Evolutionary conservation across 2,888 invertebrate species (phyloP), one percentile per base, ranked within the genome.

Genomic region (Xylota segnis): DNA sequence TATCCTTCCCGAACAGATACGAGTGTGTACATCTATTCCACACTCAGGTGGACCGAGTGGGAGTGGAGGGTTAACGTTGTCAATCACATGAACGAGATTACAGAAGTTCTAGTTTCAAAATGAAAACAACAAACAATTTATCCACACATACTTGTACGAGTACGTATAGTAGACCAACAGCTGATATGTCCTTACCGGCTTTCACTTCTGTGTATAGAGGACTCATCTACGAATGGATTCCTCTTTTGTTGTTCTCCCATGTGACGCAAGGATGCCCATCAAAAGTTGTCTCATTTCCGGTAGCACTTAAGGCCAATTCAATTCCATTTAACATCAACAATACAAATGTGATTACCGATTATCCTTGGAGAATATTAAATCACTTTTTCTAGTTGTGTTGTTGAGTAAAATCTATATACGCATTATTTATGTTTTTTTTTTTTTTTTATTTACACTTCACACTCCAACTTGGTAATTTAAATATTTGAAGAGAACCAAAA

Each of bases 331-430:
- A 27, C 54, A 66, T 50, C 56, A 52, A 68, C 78, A 65, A 78
- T 83, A 83, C 56, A 78, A 70, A 74, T 74, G 78, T 71, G 83
- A 83, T 83, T 83, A 78, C 74, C 32, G 71, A 71, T 79, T 76
- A 71, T 81, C 71, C 70, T 76, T 71, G 27, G 59, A 43, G 27
- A 27, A 66, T 52, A 74, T 74, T 56, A 27, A 52, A 77, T 70
- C 68, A 76, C 59, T 52, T 75, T 18, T 27, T 14, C 0, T 6
- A 32, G 45, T 43, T n/a, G n/a, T n/a, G n/a, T n/a, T n/a, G 45
- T 34, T 29, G 9, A 18, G 43, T 23, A 23, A n/a, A 45, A 32
- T 47, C 18, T 54, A 12, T 4, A 4, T 16, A 52, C 14, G 7
- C 58, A 56, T 71, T 40, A 14, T 6, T 14, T 16, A 4, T 4